Evolutionary conservation across 2,888 invertebrate genomes (phyloP).

Genomic region (Ophion slaviceki): DNA sequence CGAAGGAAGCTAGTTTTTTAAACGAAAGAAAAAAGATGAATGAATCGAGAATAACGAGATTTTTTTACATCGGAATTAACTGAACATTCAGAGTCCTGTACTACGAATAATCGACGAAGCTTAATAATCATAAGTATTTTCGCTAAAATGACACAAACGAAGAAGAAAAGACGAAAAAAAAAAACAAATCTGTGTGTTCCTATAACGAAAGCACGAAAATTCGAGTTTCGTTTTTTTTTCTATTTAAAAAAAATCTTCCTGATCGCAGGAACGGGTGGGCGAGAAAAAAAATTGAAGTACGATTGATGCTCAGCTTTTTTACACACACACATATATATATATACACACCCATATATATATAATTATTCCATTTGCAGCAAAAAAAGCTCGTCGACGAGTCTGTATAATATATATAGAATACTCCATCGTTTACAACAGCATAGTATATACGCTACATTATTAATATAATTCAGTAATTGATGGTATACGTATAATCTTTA

Average conservation of each 20-base stretch:
- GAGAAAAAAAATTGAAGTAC: constrained; percentile 27
- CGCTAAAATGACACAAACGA: constrained; percentile 43
- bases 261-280: neutral
- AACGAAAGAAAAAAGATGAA: constrained; percentile 2
- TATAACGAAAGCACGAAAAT: constrained; percentile 59
- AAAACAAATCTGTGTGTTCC: constrained; percentile 64
- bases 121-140: constrained; percentile 58
- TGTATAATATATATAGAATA: constrained; percentile 68
- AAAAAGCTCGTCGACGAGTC: constrained; percentile 57
- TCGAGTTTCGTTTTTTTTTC: constrained; percentile 58
- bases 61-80: constrained; percentile 19
- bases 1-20: neutral
- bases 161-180: constrained; percentile 42
- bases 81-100: constrained; percentile 2
- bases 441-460: constrained; percentile 54
- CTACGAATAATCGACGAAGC: constrained; percentile 59
- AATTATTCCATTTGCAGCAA: constrained; percentile 33
- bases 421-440: constrained; percentile 59
- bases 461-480: constrained; percentile 31
- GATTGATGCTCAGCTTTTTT: constrained; percentile 36
- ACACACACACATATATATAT: constrained; percentile 25
- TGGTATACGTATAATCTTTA: constrained; percentile 46
- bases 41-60: constrained; percentile 5
- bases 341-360: constrained; percentile 9
- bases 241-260: constrained; percentile 26